A percentile compares a stretch with the other conserved stretches of the same genome.
Conservation (phyloP, 2,113 vertebrate genomes). For the Gallinago paraguaiae region DNA sequence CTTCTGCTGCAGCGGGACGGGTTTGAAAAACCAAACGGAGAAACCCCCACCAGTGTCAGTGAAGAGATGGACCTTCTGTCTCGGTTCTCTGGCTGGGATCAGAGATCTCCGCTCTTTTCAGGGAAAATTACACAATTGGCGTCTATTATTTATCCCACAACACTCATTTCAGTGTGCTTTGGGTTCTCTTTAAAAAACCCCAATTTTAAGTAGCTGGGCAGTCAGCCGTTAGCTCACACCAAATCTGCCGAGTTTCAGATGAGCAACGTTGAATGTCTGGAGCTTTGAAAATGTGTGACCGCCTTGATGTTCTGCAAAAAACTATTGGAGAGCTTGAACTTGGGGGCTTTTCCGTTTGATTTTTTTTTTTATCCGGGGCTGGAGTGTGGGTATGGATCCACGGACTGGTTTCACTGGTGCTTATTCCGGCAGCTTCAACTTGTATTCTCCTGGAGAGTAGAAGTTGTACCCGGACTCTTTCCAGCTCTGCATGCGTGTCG, state of each 20-base stretch:
- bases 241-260: not conserved
- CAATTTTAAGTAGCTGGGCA: not conserved
- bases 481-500: not conserved
- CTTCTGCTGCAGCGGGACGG: not conserved
- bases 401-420: not conserved
- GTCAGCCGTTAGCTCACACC: not conserved
- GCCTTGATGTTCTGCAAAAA: fast-evolving
- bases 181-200: not conserved
- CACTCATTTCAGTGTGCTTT: fast-evolving
- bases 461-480: not conserved
- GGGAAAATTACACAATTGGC: fast-evolving
- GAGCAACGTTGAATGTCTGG: fast-evolving
- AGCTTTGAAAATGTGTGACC: fast-evolving
- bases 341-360: not conserved
- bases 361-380: not conserved
- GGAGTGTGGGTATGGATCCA: not conserved
- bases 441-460: not conserved
- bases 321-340: fast-evolving
- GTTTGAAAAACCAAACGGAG: not conserved
- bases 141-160: not conserved
- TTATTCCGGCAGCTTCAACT: not conserved
- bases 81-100: fast-evolving
- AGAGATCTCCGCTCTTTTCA: not conserved
- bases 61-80: not conserved
- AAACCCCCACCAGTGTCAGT: fast-evolving